A percentile compares a stretch with the other conserved stretches of the same genome.
Evolutionary conservation across 2,797 vertebrate genomes (phyloP).

Genomic region (Melanotaenia pygmaea): DNA sequence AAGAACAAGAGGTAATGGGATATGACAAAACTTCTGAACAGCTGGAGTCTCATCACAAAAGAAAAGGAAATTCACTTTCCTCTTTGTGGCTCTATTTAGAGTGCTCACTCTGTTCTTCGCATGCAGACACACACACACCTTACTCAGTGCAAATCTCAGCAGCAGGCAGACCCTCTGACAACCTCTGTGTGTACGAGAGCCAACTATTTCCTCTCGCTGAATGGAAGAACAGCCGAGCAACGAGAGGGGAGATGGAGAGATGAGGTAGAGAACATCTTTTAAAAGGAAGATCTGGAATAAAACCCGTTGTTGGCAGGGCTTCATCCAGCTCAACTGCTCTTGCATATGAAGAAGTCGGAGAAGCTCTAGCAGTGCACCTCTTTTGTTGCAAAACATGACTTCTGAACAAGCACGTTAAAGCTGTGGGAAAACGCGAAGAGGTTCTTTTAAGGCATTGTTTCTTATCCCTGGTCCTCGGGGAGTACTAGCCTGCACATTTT

Average conservation of each 20-base stretch:
- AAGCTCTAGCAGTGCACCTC: neutral
- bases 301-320: constrained; percentile 27
- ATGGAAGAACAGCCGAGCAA: constrained; percentile 16
- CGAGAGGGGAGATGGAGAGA: constrained; percentile 10
- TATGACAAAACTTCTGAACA: constrained; percentile 65
- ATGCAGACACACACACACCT: constrained; percentile 42
- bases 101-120: constrained; percentile 57
- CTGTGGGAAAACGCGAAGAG: neutral
- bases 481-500: too few relatives aligned
- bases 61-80: constrained; percentile 71
- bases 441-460: neutral
- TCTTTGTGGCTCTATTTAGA: constrained; percentile 54
- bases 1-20: constrained; percentile 51
- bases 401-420: constrained; percentile 10
- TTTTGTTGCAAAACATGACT: constrained; percentile 1
- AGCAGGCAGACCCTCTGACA: constrained; percentile 46
- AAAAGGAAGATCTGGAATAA: constrained; percentile 43
- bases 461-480: too few relatives aligned
- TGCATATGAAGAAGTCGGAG: constrained; percentile 15
- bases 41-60: constrained; percentile 54
- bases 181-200: constrained; percentile 39
- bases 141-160: constrained; percentile 40
- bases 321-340: constrained; percentile 21
- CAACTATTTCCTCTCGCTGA: constrained; percentile 13
- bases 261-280: constrained; percentile 32